phyloP scores from a whole-genome alignment of 2,797 vertebrate genomes.

The Enteromius fasciolatus region DNA sequence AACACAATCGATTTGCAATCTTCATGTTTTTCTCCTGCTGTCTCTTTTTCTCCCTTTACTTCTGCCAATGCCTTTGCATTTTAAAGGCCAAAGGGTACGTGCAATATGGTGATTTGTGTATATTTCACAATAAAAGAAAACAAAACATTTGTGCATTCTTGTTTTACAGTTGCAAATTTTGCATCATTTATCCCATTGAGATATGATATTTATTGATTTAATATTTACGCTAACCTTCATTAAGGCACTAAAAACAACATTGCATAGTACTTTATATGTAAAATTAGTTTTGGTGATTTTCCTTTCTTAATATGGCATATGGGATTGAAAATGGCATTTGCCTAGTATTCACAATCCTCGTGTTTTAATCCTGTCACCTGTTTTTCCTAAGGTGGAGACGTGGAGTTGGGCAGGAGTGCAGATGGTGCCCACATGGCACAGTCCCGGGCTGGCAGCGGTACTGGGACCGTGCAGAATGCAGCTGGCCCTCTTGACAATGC shows the following conservation, averaged over 20 bases:
- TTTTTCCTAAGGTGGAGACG: slow-evolving; percentile 52
- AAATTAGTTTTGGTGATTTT: slow-evolving; percentile 1
- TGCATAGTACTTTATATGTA: background rate
- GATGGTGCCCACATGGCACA: slow-evolving; percentile 56
- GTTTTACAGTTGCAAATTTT: background rate
- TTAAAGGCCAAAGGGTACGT: background rate
- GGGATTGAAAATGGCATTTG: slow-evolving; percentile 13
- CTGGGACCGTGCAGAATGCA: slow-evolving; percentile 68
- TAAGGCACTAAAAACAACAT: background rate
- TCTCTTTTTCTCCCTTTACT: background rate
- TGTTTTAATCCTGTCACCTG: slow-evolving; percentile 41
- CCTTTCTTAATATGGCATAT: background rate
- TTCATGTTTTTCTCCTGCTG: slow-evolving; percentile 17
- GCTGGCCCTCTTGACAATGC: slow-evolving; percentile 71
- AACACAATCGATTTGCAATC: slow-evolving; percentile 46
- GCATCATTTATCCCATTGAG: background rate
- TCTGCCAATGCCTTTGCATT: background rate
- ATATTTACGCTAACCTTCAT: background rate
- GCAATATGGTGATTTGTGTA: background rate
- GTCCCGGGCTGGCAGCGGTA: slow-evolving; percentile 63
- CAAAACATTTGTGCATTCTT: background rate
- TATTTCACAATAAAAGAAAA: background rate
- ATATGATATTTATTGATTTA: background rate
- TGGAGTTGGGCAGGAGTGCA: slow-evolving; percentile 49
- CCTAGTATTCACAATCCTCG: slow-evolving; percentile 29